Percentiles rank a stretch among this genome's conserved stretches.
Evolutionary conservation across 1,140 invertebrate genomes (phyloP).

Genomic region (Aphelinus atriplicis): DNA sequence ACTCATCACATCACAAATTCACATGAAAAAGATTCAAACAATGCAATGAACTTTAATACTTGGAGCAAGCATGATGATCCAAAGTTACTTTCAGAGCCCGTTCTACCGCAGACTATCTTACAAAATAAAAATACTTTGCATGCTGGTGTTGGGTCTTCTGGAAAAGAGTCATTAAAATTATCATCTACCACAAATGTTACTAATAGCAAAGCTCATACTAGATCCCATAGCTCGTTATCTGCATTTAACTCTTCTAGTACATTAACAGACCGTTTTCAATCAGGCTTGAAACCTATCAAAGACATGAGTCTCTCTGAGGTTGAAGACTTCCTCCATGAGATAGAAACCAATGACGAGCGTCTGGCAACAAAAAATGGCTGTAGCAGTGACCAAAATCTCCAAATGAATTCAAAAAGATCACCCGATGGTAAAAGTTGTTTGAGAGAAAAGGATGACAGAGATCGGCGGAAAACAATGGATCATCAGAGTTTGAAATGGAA

Average conservation of each 20-base stretch:
- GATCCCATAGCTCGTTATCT: slow-evolving; percentile 40
- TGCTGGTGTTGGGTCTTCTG: slow-evolving; percentile 43
- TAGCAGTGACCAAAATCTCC: neutral
- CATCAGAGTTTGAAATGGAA: slow-evolving; percentile 16
- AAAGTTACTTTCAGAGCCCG: slow-evolving; percentile 48
- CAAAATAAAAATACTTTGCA: slow-evolving; percentile 49
- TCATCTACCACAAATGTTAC: slow-evolving; percentile 37
- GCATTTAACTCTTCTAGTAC: slow-evolving; percentile 46
- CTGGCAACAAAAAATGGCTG: slow-evolving; percentile 45
- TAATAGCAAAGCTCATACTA: slow-evolving; percentile 37
- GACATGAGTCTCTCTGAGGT: slow-evolving; percentile 63
- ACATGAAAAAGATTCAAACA: slow-evolving; percentile 39
- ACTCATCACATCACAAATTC: slow-evolving; percentile 34
- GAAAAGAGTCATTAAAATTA: slow-evolving; percentile 41
- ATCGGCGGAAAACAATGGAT: slow-evolving; percentile 25
- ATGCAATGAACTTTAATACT: slow-evolving; percentile 40
- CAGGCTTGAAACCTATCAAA: slow-evolving; percentile 44
- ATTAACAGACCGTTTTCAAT: slow-evolving; percentile 37
- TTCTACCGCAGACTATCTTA: slow-evolving; percentile 39
- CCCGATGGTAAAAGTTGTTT: slow-evolving; percentile 11
- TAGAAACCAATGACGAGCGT: slow-evolving; percentile 61
- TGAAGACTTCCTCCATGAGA: slow-evolving; percentile 60
- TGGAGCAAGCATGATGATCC: slow-evolving; percentile 53
- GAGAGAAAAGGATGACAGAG: slow-evolving; percentile 19
- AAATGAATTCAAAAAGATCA: neutral